phyloP scores from a whole-genome alignment of 1,140 invertebrate genomes.

The Periplaneta americana region DNA sequence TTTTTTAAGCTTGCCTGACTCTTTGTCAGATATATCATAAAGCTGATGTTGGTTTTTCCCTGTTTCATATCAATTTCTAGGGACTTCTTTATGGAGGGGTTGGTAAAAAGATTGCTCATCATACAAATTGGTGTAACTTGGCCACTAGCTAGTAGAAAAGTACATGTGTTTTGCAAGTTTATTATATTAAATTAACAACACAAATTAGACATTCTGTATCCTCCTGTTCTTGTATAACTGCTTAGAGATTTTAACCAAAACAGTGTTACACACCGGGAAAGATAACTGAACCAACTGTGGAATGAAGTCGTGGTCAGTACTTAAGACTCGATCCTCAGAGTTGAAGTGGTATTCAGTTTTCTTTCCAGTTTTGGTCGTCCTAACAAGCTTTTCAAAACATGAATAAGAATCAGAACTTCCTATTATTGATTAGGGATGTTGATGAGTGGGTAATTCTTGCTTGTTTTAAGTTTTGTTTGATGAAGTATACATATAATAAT shows the following conservation, averaged over 20 bases:
- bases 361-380: background rate
- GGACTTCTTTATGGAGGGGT: background rate
- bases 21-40: background rate
- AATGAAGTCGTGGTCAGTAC: too few relatives aligned
- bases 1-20: background rate
- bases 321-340: too few relatives aligned
- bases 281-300: too few relatives aligned
- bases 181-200: background rate
- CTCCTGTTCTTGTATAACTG: background rate
- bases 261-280: too few relatives aligned
- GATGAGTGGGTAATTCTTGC: background rate
- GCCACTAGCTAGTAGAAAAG: background rate
- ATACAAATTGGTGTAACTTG: background rate
- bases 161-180: background rate
- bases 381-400: background rate
- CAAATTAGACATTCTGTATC: background rate
- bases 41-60: background rate
- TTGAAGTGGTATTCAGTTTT: background rate
- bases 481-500: background rate
- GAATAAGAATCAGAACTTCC: background rate
- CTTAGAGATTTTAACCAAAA: background rate
- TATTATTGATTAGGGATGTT: background rate
- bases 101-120: background rate
- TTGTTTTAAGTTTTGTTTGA: background rate
- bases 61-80: background rate